These are phyloP conservation scores for Mythimna pallens DNA, from an alignment of 2,888 invertebrate species.

Conservation along the genomic window DNA sequence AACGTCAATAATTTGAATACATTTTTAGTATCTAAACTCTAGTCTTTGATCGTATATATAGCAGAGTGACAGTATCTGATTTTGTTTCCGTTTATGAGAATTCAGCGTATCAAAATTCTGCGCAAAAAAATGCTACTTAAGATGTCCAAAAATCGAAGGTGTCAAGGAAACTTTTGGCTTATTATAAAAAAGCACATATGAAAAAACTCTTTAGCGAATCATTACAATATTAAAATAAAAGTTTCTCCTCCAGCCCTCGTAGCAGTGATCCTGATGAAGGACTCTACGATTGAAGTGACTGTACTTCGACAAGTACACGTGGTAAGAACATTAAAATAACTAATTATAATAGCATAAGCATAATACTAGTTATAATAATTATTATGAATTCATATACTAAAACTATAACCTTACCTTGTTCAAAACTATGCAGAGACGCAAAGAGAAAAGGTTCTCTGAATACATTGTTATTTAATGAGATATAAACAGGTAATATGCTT, in stretches of 20 bases:
- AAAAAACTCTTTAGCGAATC: neutral
- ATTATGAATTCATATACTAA: slow-evolving; percentile 3
- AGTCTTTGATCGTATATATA: too few relatives aligned
- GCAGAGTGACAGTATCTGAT: too few relatives aligned
- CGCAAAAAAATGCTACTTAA: neutral
- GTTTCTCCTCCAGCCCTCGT: slow-evolving; percentile 83
- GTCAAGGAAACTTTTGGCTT: neutral
- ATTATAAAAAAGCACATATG: neutral
- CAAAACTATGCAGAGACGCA: slow-evolving; percentile 25
- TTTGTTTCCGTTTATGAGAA: neutral
- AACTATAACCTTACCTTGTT: neutral
- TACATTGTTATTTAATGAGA: slow-evolving; percentile 22
- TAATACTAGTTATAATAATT: neutral
- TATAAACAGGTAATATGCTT: neutral
- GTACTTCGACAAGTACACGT: slow-evolving; percentile 88
- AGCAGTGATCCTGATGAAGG: slow-evolving; percentile 88
- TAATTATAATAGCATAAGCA: neutral
- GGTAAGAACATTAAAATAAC: slow-evolving; percentile 74
- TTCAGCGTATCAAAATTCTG: neutral
- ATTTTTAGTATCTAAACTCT: neutral
- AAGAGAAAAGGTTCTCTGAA: slow-evolving; percentile 26
- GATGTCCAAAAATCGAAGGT: neutral
- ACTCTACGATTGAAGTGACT: slow-evolving; percentile 84
- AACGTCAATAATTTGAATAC: neutral
- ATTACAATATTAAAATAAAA: neutral